Evolutionary conservation across 2,888 invertebrate genomes (phyloP).

Genomic region (Pseudococcus longispinus): DNA sequence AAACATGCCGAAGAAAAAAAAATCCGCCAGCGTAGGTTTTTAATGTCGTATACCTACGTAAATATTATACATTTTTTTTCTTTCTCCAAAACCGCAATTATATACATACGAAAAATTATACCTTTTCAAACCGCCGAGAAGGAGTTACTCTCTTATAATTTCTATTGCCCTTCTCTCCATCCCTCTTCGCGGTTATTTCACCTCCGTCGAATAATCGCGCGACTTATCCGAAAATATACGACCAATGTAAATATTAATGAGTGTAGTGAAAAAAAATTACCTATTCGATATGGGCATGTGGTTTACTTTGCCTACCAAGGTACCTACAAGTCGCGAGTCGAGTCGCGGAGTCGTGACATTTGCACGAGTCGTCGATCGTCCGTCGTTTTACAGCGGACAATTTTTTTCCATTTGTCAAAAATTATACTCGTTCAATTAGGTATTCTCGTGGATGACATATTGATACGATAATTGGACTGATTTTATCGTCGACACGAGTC

Average conservation of each 20-base stretch:
- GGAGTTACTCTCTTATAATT: conserved; percentile 22
- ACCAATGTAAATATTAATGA: conserved; percentile 8
- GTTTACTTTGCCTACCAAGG: neutral
- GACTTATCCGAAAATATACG: conserved; percentile 2
- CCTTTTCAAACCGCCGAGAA: conserved; percentile 31
- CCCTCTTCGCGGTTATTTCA: neutral
- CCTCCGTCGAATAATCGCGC: neutral
- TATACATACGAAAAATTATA: conserved; percentile 33
- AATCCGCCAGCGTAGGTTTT: neutral
- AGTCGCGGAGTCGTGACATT: neutral
- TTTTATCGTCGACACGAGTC: neutral
- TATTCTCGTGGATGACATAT: neutral
- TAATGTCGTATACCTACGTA: conserved; percentile 1
- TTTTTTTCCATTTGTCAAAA: neutral
- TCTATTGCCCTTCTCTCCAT: too few species aligned
- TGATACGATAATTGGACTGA: neutral
- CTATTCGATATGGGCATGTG: neutral
- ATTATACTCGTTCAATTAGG: neutral
- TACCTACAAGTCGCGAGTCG: too few species aligned
- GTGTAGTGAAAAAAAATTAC: too few species aligned
- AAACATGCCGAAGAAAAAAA: neutral
- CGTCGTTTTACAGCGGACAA: neutral
- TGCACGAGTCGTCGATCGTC: neutral
- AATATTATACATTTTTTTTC: neutral
- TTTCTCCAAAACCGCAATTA: neutral